Evolutionary conservation across 2,113 vertebrate genomes (phyloP).

Genomic region (Pagrus major): DNA sequence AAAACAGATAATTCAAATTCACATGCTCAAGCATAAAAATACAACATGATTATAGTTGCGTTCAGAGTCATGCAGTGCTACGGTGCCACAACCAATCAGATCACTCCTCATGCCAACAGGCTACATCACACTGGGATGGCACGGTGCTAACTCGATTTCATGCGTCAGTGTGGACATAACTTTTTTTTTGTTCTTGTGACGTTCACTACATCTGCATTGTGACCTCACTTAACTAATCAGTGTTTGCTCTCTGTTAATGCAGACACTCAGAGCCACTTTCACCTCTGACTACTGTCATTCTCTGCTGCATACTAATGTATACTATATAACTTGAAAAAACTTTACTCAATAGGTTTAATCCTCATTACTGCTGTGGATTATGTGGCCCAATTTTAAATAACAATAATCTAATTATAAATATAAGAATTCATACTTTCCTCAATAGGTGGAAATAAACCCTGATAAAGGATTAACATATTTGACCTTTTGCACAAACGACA

Average conservation of each 20-base stretch:
- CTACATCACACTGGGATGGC: not conserved
- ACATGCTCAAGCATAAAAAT: slow-evolving; percentile 5
- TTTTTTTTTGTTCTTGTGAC: not conserved
- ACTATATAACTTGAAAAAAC: not conserved
- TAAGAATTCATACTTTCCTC: not conserved
- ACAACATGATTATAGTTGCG: not conserved
- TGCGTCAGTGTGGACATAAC: not conserved
- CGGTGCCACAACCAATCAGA: not conserved
- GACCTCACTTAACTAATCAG: not conserved
- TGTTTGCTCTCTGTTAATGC: not conserved
- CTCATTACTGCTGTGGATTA: not conserved
- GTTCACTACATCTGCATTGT: not conserved
- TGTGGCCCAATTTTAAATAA: not conserved
- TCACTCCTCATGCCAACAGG: slow-evolving; percentile 8
- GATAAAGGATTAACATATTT: not conserved
- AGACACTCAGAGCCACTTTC: slow-evolving; percentile 11
- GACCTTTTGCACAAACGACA: not conserved
- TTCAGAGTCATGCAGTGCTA: slow-evolving; percentile 22
- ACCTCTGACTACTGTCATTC: not conserved
- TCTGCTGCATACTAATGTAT: not conserved
- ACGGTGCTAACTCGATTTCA: not conserved
- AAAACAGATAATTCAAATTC: slow-evolving; percentile 4
- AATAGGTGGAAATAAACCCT: not conserved
- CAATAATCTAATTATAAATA: not conserved
- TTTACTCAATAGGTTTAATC: not conserved